Base-by-base conservation (phyloP, 2,797 vertebrate species). In the Anabacerthia variegaticeps region DNA sequence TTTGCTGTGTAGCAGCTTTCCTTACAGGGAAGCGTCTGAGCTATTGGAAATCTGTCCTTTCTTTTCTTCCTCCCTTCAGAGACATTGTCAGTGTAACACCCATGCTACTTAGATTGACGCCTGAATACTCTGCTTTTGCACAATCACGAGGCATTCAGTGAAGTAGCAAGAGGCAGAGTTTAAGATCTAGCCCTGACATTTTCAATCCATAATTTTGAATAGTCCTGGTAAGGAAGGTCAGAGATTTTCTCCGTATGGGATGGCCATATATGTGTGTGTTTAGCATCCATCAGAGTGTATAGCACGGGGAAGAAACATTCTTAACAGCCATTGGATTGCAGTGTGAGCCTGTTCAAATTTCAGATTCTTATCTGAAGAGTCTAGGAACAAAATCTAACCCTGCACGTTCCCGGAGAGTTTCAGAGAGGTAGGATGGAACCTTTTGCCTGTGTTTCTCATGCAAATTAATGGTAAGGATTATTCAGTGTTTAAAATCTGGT, bases 1-100 rank as follows among this genome's bases (percentile, higher is more conserved):
- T 85, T 86, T 84, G 85, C 92, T 73, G 55, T 66, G 88, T 78
- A 93, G 92, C 95, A 87, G 94, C 92, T 95, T 94, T 79, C 59
- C 86, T 95, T 94, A n/a, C 67, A 78, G 89, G 76, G 84, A 58
- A 39, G 81, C 6, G 2, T 79, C 88, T 49, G 84, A 96, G 88
- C 86, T 88, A 74, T 89, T 94, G 92, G 95, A 93, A 97, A 95
- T 95, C 95, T 93, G 94, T 95, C 95, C 86, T 89, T 80, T 86
- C 95, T 93, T 94, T 85, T 81, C 90, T 86, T 89, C 75, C 72
- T 68, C 44, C 78, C 88, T 93, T 63, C 74, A 26, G 90, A 95
- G 93, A 82, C 74, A 43, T 44, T 85, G 92, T 96, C 94, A 92
- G 93, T 20, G 2, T 93, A 91, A 92, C 91, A 91, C 87, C 94